Base-by-base conservation (phyloP, 1,140 invertebrate genomes). In the Bombyx mandarina region DNA sequence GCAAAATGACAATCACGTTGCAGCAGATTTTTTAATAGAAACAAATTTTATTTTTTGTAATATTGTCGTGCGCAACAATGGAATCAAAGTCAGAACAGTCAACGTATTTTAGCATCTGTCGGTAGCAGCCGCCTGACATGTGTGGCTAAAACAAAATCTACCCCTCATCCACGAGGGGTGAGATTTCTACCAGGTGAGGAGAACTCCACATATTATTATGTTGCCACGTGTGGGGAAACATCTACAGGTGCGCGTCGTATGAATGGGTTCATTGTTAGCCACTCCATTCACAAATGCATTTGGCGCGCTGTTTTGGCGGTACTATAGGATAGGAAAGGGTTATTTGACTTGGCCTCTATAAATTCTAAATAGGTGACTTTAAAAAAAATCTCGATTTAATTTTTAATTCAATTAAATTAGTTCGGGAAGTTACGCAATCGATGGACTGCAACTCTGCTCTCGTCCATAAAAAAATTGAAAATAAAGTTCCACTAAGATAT, bases 51-150 rank as follows among this genome's bases (percentile, higher is more conserved):
- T 26, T 51, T 42, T 8, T 42, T 42, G 8, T 52, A 9, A 52
- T 8, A 52, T 42, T 42, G 51, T 52, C 51, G 43, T 42, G 10
- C 58, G 63, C 60, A 73, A 78, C 76, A 79, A 77, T 77, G 66
- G 75, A 75, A 76, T 79, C 75, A 70, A 78, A 69, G 73, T 75
- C 66, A 73, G 73, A 68, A 65, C 65, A 54, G 12, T 56, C 67
- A 86, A 86, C 82, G 82, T 82, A 86, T 86, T 86, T 84, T 86
- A 82, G 79, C 82, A 86, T 86, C 82, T 86, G 82, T 81, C 81
- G 67, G 70, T 70, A 73, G 79, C 82, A 86, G 82, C 82, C 82
- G 82, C 75, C 73, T 81, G 80, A 73, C 82, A 83, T 86, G 82
- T 85, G 81, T 70, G 71, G 58, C 69, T 76, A 76, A 77, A 77